Evolutionary conservation across 2,888 invertebrate species (phyloP).

Genomic region (Apamea anceps): DNA sequence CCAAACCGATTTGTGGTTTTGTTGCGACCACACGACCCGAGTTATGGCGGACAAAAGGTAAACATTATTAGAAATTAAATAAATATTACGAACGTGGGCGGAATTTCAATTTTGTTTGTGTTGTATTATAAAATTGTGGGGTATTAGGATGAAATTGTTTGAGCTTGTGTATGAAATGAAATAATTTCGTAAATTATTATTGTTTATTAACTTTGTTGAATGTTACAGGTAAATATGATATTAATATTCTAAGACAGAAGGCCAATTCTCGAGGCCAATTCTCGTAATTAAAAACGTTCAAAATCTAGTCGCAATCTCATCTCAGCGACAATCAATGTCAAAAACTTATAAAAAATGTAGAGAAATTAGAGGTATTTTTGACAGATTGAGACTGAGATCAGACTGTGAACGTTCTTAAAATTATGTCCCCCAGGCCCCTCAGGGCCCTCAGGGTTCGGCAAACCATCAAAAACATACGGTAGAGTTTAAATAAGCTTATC

Average conservation of each 20-base stretch:
- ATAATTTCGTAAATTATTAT: not conserved
- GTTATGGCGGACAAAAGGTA: constrained; percentile 31
- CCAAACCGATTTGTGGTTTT: constrained; percentile 55
- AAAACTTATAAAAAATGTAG: too few species aligned
- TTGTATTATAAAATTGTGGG: not conserved
- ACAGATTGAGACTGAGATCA: too few species aligned
- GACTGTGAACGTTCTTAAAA: too few species aligned
- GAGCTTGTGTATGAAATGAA: not conserved
- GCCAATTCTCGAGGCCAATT: not conserved
- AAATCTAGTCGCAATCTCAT: too few species aligned
- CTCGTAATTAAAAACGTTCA: too few species aligned
- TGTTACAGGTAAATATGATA: too few species aligned
- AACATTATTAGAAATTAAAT: constrained; percentile 51
- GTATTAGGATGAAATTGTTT: not conserved
- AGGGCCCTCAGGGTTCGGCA: too few species aligned
- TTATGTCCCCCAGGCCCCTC: too few species aligned
- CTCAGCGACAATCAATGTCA: too few species aligned
- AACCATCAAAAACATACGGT: too few species aligned
- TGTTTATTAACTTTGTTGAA: not conserved
- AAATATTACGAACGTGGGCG: constrained; percentile 11
- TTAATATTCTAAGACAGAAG: not conserved
- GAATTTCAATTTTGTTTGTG: constrained; percentile 35
- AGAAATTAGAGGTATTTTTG: too few species aligned
- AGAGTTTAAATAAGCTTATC: not conserved
- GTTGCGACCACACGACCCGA: constrained; percentile 47